Conservation (phyloP, 2,888 invertebrate genomes). For the Apotomis betuletana region DNA sequence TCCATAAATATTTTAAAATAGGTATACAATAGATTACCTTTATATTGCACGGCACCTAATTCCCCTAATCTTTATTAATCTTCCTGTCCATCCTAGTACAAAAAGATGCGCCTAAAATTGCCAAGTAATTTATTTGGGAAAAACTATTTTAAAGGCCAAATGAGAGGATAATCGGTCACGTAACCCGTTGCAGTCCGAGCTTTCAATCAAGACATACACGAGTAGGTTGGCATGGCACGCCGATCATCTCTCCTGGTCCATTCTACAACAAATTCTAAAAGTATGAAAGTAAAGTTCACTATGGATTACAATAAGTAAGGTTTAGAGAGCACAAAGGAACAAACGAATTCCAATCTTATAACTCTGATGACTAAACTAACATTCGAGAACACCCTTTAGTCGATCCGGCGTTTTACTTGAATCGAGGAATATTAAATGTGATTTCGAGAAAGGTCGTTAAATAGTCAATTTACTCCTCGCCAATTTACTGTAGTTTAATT, state of each 20-base stretch:
- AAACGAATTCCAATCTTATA: constrained; percentile 21
- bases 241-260: constrained; percentile 44
- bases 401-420: constrained; percentile 23
- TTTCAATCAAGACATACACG: constrained; percentile 67
- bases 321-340: neutral
- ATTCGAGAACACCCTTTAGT: constrained; percentile 14
- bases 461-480: constrained; percentile 15
- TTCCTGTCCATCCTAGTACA: constrained; percentile 51
- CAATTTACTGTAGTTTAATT: constrained; percentile 15
- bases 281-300: constrained; percentile 16
- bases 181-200: constrained; percentile 64
- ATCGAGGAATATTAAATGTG: constrained; percentile 33
- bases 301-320: neutral
- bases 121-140: constrained; percentile 59
- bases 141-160: constrained; percentile 68
- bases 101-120: constrained; percentile 54
- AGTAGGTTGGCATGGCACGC: constrained; percentile 47
- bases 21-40: neutral
- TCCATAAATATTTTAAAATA: neutral
- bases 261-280: constrained; percentile 44
- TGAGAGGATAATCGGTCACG: constrained; percentile 70
- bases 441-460: constrained; percentile 36
- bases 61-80: constrained; percentile 50
- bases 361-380: constrained; percentile 20
- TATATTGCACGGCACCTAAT: constrained; percentile 40